Conservation (phyloP, 2,113 vertebrate genomes). For the Labeo rohita region DNA sequence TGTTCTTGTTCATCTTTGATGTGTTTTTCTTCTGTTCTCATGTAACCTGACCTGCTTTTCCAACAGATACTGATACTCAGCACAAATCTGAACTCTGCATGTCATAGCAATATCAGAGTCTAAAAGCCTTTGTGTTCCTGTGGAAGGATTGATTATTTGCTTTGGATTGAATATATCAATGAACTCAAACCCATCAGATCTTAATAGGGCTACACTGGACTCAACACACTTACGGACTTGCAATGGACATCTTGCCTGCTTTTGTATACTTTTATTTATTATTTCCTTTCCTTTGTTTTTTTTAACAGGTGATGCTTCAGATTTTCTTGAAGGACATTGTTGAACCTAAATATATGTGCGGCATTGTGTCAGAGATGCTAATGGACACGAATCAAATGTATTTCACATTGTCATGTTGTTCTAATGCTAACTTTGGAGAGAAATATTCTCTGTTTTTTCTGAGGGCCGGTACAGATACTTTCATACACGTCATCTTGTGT, state of each 20-base stretch:
- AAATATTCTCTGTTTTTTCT: neutral
- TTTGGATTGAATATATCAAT: neutral
- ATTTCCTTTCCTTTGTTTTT: neutral
- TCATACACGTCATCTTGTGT: neutral
- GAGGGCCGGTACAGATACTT: neutral
- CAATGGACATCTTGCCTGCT: conserved; percentile 39
- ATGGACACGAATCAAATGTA: neutral
- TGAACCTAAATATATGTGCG: neutral
- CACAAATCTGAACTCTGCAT: conserved; percentile 18
- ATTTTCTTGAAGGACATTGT: neutral
- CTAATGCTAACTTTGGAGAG: neutral
- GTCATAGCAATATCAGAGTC: conserved; percentile 17
- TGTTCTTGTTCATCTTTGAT: neutral
- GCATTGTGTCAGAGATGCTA: neutral
- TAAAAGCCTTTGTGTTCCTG: neutral
- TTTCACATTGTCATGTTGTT: neutral
- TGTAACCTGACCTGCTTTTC: neutral
- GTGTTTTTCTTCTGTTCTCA: neutral
- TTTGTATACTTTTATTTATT: conserved; percentile 37
- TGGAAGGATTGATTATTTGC: conserved; percentile 16
- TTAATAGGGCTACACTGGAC: conserved; percentile 59
- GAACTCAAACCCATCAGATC: conserved; percentile 32
- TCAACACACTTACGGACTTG: conserved; percentile 13
- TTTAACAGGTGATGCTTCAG: conserved; percentile 1
- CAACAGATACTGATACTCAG: neutral